Conservation (phyloP, 2,888 invertebrate genomes). For the Drosophila multiciliata region DNA sequence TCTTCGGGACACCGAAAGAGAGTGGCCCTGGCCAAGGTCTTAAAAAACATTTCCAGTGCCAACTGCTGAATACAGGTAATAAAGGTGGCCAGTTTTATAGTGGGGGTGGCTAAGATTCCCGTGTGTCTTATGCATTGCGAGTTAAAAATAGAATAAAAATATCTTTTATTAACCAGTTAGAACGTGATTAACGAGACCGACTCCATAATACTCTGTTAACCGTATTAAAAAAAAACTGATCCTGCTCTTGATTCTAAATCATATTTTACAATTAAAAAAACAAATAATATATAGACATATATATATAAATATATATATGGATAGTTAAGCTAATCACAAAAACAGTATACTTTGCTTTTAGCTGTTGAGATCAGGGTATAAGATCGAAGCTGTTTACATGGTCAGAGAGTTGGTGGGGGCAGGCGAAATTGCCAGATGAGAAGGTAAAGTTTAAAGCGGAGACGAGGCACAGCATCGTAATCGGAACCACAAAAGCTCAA, state of each 20-base stretch:
- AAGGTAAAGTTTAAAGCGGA: conserved; percentile 15
- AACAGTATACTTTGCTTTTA: neutral
- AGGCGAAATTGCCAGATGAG: neutral
- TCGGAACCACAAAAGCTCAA: conserved; percentile 44
- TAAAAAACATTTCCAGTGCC: neutral
- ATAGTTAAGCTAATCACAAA: neutral
- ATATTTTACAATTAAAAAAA: neutral
- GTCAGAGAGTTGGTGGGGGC: neutral
- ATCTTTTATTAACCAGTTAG: conserved; percentile 39
- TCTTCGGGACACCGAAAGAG: neutral
- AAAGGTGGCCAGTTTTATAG: neutral
- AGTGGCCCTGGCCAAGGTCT: conserved; percentile 22
- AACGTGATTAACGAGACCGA: neutral
- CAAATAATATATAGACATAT: no score
- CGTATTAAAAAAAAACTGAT: neutral
- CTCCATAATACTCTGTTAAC: neutral
- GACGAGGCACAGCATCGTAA: conserved; percentile 28
- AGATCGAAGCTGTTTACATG: conserved; percentile 9
- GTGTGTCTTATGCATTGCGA: neutral
- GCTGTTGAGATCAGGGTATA: neutral
- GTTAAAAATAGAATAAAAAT: neutral
- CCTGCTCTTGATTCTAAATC: neutral
- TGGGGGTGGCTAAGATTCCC: conserved; percentile 1
- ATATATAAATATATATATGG: neutral
- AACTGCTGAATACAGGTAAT: conserved; percentile 5